These are phyloP conservation scores for Agrenia bidenticulata DNA, from an alignment of 2,888 invertebrate genomes.

Conservation along the genomic window DNA sequence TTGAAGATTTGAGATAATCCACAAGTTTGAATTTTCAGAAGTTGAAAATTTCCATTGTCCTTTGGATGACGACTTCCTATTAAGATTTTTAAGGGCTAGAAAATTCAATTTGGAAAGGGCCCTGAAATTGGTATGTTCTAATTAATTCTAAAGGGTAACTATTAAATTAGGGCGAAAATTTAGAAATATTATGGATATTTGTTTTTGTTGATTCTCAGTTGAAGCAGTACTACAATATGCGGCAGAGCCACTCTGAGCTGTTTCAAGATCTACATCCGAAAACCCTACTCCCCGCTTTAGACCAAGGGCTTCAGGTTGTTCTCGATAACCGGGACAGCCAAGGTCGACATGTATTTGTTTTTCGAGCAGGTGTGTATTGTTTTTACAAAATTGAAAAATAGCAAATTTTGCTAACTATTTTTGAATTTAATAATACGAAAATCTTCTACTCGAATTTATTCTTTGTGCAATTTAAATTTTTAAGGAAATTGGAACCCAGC, in stretches of 20 bases:
- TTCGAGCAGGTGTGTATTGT: slow-evolving; percentile 51
- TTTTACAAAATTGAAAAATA: too few relatives aligned
- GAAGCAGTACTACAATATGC: slow-evolving; percentile 42
- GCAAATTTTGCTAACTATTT: not conserved
- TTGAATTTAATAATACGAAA: not conserved
- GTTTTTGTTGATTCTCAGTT: too few relatives aligned
- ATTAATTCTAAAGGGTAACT: too few relatives aligned
- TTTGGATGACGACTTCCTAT: slow-evolving; percentile 28
- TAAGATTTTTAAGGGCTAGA: slow-evolving; percentile 36
- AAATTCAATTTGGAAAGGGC: slow-evolving; percentile 29
- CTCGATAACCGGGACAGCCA: slow-evolving; percentile 42
- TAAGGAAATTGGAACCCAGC: slow-evolving; percentile 57
- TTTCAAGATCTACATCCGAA: slow-evolving; percentile 37
- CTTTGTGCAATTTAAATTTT: too few relatives aligned
- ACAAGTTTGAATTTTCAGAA: slow-evolving; percentile 18
- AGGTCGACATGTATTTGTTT: slow-evolving; percentile 52
- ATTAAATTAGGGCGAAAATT: too few relatives aligned
- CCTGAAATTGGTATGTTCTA: slow-evolving; percentile 25
- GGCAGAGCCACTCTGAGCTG: slow-evolving; percentile 26
- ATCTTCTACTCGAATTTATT: too few relatives aligned
- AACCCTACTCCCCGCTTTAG: slow-evolving; percentile 19
- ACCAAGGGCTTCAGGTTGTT: slow-evolving; percentile 31
- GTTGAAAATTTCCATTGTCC: slow-evolving; percentile 27
- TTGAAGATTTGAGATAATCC: slow-evolving; percentile 4
- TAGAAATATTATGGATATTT: too few relatives aligned